Conservation (phyloP, 2,113 vertebrate genomes). For the Clarias macrocephalus region DNA sequence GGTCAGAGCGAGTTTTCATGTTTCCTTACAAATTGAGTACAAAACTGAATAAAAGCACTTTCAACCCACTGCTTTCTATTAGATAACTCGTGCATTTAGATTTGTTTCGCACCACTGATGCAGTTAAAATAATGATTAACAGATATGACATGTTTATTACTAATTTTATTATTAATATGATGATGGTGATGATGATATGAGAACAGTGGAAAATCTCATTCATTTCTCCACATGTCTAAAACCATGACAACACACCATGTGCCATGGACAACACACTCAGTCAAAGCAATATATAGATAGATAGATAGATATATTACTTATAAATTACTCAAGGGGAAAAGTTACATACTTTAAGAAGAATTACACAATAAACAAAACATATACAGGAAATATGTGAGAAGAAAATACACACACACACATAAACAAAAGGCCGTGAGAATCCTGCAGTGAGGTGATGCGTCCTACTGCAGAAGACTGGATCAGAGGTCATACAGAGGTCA, state of each 20-base stretch:
- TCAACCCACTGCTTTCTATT: not conserved
- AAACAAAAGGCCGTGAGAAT: no score
- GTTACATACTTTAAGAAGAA: no score
- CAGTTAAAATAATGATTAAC: not conserved
- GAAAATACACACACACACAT: no score
- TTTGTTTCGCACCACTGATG: not conserved
- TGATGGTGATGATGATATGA: not conserved
- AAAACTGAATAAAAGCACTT: not conserved
- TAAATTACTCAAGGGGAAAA: no score
- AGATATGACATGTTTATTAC: not conserved
- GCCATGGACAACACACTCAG: not conserved
- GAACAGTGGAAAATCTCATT: not conserved
- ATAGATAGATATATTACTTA: no score
- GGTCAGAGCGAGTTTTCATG: not conserved
- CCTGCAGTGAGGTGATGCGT: no score
- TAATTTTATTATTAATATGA: not conserved
- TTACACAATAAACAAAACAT: no score
- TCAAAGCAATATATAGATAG: not conserved
- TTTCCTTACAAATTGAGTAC: not conserved
- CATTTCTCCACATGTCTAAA: not conserved
- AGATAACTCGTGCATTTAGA: not conserved
- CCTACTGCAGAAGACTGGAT: no score
- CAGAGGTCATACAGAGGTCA: no score
- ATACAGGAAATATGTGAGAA: no score
- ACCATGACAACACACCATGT: not conserved